Evolutionary conservation across 2,797 vertebrate species (phyloP).

Genomic region (Enteromius paludinosus): DNA sequence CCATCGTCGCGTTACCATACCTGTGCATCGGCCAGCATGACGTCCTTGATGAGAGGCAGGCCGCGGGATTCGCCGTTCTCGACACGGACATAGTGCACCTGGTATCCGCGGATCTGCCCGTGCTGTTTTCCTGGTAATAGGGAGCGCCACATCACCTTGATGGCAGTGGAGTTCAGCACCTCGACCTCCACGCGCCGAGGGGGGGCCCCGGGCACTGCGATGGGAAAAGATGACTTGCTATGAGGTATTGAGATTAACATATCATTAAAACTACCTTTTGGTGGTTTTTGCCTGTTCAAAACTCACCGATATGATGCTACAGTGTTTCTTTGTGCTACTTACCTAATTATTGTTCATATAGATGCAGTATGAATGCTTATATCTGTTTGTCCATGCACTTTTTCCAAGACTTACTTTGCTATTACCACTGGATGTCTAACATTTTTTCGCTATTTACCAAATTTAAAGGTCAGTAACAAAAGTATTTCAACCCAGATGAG

Average conservation of each 20-base stretch:
- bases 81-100: conserved; percentile 95
- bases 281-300: neutral
- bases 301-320: neutral
- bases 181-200: conserved; percentile 95
- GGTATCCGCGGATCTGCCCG: conserved; percentile 97
- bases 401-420: neutral
- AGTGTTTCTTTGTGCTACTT: neutral
- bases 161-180: conserved; percentile 92
- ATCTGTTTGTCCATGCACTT: too few relatives aligned
- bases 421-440: neutral
- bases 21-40: conserved; percentile 98
- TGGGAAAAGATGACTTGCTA: neutral
- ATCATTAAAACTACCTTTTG: neutral
- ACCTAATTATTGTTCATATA: too few relatives aligned
- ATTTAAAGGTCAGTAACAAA: neutral
- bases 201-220: conserved; percentile 91
- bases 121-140: conserved; percentile 90
- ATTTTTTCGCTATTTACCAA: neutral
- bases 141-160: conserved; percentile 96
- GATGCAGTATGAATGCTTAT: neutral
- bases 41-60: conserved; percentile 92
- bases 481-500: neutral
- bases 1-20: conserved; percentile 69
- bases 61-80: conserved; percentile 95
- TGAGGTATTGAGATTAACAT: neutral